A percentile compares a stretch with the other conserved stretches of the same genome.
Evolutionary conservation across 2,113 vertebrate species (phyloP).

Genomic region (Ploceus nigricollis): DNA sequence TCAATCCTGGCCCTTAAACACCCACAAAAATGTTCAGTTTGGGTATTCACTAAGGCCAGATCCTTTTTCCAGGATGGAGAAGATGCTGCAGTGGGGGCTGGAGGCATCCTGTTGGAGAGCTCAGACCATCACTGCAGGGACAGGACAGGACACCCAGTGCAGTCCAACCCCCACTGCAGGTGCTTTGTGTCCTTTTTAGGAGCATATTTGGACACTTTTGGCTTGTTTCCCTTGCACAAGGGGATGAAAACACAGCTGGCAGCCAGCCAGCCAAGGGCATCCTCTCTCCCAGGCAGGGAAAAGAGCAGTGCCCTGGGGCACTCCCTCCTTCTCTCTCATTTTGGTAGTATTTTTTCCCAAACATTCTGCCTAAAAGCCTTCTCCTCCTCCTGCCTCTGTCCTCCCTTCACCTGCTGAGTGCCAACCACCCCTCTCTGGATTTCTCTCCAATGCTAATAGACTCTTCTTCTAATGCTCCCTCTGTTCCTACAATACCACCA

Average conservation of each 20-base stretch:
- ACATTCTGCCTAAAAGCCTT: not conserved
- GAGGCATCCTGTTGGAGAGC: not conserved
- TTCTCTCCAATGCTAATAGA: not conserved
- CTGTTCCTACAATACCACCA: not conserved
- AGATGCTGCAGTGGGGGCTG: not conserved
- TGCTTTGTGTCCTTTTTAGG: not conserved
- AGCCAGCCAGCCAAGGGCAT: not conserved
- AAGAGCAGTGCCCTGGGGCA: not conserved
- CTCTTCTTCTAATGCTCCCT: not conserved
- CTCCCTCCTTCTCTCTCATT: not conserved
- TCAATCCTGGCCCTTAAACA: not conserved
- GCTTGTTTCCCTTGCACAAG: not conserved
- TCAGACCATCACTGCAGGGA: not conserved
- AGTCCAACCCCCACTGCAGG: rapidly evolving
- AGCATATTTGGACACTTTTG: not conserved
- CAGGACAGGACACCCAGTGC: not conserved
- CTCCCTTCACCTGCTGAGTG: not conserved
- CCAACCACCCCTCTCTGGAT: not conserved
- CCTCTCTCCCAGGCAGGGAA: not conserved
- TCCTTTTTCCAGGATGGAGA: not conserved
- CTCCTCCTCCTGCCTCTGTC: not conserved
- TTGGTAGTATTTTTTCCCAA: not conserved
- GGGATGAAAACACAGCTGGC: not conserved
- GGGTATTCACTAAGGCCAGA: not conserved
- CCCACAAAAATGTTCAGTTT: not conserved